Evolutionary conservation across 1,140 invertebrate species (phyloP), one percentile per base, ranked within the genome.

Genomic region (Pinna nobilis): DNA sequence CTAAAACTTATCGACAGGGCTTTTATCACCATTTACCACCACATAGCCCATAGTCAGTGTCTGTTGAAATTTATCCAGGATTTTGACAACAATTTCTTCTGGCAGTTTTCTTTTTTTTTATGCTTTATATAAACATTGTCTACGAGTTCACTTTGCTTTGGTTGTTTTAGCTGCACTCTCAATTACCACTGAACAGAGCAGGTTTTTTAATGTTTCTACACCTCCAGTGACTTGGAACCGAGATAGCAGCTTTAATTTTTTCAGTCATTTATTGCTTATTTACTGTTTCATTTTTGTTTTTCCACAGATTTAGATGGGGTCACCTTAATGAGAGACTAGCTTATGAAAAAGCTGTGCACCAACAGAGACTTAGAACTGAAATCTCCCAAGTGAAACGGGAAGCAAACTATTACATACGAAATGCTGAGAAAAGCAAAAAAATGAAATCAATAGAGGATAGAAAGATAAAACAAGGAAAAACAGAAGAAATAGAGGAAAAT

Each of bases 281-380:
- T n/a, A n/a, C 2, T 47, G 20, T 47, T 47, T 47, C 44, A 47
- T 18, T 47, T 47, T 47, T 47, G 33, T 59, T 59, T 61, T 37
- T 13, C 37, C 64, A 18, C 57, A 93, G 95, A 76, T 99, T 99
- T 86, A 98, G 98, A 89, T 99, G 97, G 97, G 91, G 93, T 55
- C 96, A 99, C 90, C 90, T 99, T 23, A 95, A 94, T 84, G 97
- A 98, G 89, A 92, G 96, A 82, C 90, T 98, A 68, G 86, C 94
- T 18, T 98, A 98, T 90, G 97, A 99, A 89, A 93, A 93, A 86
- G 95, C 95, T 35, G 94, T 96, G 7, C 93, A 93, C 77, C 94
- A 95, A 85, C 96, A 98, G 86, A 92, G 94, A 87, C 87, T 98
- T 49, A 89, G 94, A 74, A 92, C 94, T 20, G 97, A 98, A 91